Conservation (phyloP, 2,113 vertebrate genomes). For the Tachuris rubrigastra region DNA sequence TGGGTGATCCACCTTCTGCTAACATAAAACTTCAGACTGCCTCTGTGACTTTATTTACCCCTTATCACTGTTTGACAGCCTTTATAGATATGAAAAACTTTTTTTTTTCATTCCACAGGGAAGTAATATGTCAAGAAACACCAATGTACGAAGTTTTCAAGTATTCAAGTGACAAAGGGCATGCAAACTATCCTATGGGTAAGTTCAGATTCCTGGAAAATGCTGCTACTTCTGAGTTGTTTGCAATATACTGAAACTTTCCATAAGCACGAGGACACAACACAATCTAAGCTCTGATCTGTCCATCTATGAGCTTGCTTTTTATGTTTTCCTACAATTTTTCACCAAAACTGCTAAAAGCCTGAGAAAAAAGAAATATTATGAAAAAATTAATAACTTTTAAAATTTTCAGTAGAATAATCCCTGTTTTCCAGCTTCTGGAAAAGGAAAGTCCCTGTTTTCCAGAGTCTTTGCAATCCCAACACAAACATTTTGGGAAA, state of each 20-base stretch:
- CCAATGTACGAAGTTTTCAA: background rate
- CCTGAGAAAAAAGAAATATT: background rate
- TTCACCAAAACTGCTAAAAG: background rate
- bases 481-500: background rate
- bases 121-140: background rate
- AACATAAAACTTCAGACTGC: background rate
- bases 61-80: background rate
- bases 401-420: background rate
- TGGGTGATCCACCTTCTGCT: background rate
- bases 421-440: background rate
- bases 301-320: background rate
- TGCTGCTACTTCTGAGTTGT: background rate
- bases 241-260: background rate
- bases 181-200: background rate
- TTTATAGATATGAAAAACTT: background rate
- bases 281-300: background rate
- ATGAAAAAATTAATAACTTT: background rate
- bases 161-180: background rate
- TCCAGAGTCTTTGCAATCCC: background rate
- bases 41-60: background rate
- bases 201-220: conserved; percentile 1
- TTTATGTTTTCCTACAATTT: background rate
- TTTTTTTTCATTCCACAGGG: background rate
- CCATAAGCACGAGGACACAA: background rate
- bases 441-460: background rate